These are phyloP conservation scores for Plebejus anna DNA, from an alignment of 2,888 invertebrate genomes.

Conservation along the genomic window DNA sequence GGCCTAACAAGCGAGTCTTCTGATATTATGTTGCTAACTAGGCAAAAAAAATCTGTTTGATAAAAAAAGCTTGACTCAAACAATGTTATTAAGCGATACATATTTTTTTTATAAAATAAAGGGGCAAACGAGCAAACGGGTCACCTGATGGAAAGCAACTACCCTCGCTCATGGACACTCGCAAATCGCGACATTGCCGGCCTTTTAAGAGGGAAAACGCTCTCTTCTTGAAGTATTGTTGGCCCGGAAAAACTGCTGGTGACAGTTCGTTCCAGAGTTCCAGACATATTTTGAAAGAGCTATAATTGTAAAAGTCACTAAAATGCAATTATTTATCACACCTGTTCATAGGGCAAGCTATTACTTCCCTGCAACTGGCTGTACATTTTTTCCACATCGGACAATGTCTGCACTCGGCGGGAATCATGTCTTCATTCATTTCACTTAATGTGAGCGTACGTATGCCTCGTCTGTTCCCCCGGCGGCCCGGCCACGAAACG, in stretches of 20 bases:
- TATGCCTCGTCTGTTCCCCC: conserved; percentile 7
- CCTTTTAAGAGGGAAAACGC: too few relatives aligned
- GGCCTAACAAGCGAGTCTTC: not conserved
- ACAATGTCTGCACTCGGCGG: not conserved
- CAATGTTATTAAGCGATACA: too few relatives aligned
- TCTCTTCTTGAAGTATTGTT: too few relatives aligned
- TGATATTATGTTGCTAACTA: not conserved
- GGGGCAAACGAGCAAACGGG: too few relatives aligned
- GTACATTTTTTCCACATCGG: not conserved
- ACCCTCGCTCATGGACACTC: too few relatives aligned
- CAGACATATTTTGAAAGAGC: too few relatives aligned
- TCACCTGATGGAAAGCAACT: too few relatives aligned
- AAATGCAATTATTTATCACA: not conserved
- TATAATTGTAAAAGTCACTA: not conserved
- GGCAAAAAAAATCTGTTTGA: not conserved
- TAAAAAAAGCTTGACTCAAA: too few relatives aligned
- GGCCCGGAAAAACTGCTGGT: too few relatives aligned
- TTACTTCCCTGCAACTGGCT: not conserved
- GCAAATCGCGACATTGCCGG: too few relatives aligned
- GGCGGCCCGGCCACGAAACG: not conserved
- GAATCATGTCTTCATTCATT: conserved; percentile 16
- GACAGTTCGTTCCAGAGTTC: too few relatives aligned
- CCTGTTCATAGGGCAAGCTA: not conserved
- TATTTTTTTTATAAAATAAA: too few relatives aligned
- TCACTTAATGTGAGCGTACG: conserved; percentile 8